Conservation (phyloP, 2,797 vertebrate species). For the Gadopsis bispinosus region DNA sequence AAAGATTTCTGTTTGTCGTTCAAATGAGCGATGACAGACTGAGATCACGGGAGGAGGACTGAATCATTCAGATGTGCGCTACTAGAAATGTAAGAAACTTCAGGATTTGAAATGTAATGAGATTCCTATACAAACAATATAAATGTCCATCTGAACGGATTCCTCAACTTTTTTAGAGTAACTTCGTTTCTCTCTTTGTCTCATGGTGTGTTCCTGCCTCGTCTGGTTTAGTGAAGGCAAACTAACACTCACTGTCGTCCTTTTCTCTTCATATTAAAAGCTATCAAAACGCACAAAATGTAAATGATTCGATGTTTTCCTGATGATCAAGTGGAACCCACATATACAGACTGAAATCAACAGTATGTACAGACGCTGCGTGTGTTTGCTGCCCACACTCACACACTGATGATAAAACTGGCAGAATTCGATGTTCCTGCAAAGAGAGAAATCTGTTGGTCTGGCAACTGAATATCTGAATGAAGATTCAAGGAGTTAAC, state of each 20-base stretch:
- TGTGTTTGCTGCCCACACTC: constrained; percentile 71
- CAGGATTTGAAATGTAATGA: constrained; percentile 58
- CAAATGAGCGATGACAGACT: constrained; percentile 34
- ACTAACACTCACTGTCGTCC: constrained; percentile 1
- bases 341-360: constrained; percentile 61
- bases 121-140: constrained; percentile 69
- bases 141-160: constrained; percentile 63
- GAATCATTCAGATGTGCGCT: constrained; percentile 58
- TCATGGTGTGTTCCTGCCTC: constrained; percentile 24
- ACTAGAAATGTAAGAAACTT: constrained; percentile 63
- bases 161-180: constrained; percentile 14
- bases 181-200: constrained; percentile 34
- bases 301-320: constrained; percentile 38
- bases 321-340: constrained; percentile 53
- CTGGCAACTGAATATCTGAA: constrained; percentile 58
- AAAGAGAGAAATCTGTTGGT: constrained; percentile 65
- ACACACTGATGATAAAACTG: constrained; percentile 51
- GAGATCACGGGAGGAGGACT: constrained; percentile 15
- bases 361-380: constrained; percentile 71
- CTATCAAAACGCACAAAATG: constrained; percentile 52
- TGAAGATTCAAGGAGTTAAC: constrained; percentile 49
- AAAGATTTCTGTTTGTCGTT: constrained; percentile 54
- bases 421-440: constrained; percentile 68
- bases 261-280: constrained; percentile 19
- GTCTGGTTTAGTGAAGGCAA: constrained; percentile 15